Percentiles rank a stretch among this genome's conserved stretches.
Evolutionary conservation across 2,797 vertebrate species (phyloP).

Genomic region (Naso thynnoides): DNA sequence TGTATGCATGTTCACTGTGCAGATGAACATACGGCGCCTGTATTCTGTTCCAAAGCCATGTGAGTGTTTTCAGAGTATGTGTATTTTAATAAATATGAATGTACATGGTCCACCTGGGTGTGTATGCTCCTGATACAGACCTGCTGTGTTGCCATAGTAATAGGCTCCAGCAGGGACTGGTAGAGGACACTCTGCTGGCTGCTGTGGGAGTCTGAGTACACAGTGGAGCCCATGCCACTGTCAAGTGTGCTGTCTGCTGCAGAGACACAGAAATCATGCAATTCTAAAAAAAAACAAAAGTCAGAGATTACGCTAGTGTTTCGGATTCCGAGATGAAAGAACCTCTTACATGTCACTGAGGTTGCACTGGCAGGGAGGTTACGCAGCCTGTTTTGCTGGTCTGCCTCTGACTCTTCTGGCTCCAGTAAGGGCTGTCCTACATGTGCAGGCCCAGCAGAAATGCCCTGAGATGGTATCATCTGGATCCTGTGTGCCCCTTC

Average conservation of each 20-base stretch:
- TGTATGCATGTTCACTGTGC: neutral
- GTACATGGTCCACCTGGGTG: conserved; percentile 43
- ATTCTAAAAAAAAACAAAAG: conserved; percentile 41
- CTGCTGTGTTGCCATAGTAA: conserved; percentile 87
- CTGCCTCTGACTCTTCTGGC: conserved; percentile 88
- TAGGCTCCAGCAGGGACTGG: conserved; percentile 89
- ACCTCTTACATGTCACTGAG: conserved; percentile 91
- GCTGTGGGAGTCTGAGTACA: conserved; percentile 96
- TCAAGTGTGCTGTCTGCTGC: conserved; percentile 94
- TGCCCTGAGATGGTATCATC: conserved; percentile 76
- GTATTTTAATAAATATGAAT: conserved; percentile 49
- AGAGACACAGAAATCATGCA: conserved; percentile 61
- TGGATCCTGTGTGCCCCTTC: conserved; percentile 76
- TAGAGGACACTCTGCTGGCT: conserved; percentile 95
- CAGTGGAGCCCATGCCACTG: conserved; percentile 95
- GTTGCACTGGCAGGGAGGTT: conserved; percentile 89
- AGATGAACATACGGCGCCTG: neutral
- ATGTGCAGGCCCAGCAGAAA: conserved; percentile 82
- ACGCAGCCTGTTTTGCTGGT: conserved; percentile 87
- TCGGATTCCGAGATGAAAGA: conserved; percentile 5
- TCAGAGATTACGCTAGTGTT: conserved; percentile 14
- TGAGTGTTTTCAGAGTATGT: conserved; percentile 22
- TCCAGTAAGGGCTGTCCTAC: conserved; percentile 84
- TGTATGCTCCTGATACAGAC: conserved; percentile 83
- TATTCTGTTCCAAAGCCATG: conserved; percentile 12